Percentiles rank a stretch among this genome's conserved stretches.
Evolutionary conservation across 2,113 vertebrate genomes (phyloP).

Genomic region (Penelope pileata): DNA sequence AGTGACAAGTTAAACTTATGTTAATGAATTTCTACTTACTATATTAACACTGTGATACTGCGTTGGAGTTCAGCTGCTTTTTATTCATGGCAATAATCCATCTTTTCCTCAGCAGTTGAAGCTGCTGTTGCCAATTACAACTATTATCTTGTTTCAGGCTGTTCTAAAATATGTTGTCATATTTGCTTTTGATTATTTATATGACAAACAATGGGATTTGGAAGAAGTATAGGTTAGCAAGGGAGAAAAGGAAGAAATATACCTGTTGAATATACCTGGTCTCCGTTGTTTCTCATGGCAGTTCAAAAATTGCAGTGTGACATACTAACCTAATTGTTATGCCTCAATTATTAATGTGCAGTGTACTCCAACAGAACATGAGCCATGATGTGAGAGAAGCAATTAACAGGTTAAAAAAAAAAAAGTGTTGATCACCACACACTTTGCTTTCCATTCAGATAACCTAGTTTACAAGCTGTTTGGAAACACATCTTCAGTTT

Average conservation of each 20-base stretch:
- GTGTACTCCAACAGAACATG: background rate
- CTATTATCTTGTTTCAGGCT: background rate
- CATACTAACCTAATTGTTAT: background rate
- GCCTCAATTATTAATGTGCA: background rate
- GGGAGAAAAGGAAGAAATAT: background rate
- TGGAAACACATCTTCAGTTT: background rate
- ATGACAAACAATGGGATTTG: background rate
- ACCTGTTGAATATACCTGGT: background rate
- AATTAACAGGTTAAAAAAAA: too few relatives aligned
- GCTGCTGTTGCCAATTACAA: background rate
- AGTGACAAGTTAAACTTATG: background rate
- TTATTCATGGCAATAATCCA: background rate
- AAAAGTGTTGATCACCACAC: background rate
- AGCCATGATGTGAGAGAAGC: background rate
- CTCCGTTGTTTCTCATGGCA: background rate
- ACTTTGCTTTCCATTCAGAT: background rate
- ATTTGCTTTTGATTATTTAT: background rate
- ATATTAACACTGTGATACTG: background rate
- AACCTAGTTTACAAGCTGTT: background rate
- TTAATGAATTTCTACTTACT: conserved; percentile 24
- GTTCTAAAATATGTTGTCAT: background rate
- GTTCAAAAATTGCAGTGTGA: background rate
- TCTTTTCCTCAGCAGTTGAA: background rate
- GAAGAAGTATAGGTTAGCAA: background rate
- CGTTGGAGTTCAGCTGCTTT: background rate